phyloP scores from a whole-genome alignment of 2,797 vertebrate genomes.

The Babyrousa celebensis region DNA sequence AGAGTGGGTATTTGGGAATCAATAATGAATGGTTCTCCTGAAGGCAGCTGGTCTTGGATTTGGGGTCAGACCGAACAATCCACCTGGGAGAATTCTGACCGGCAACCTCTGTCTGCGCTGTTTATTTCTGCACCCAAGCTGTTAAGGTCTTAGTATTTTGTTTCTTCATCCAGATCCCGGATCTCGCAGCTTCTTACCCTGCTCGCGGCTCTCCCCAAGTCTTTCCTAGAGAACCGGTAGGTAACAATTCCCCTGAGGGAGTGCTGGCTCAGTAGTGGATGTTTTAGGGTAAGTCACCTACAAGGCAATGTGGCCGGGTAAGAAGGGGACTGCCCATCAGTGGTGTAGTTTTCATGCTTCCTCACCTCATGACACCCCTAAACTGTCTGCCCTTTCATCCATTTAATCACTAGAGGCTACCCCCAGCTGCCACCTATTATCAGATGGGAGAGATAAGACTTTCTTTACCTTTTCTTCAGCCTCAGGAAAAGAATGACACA shows the following conservation, averaged over 20 bases:
- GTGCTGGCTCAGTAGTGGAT: background rate
- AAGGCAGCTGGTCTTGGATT: conserved; percentile 19
- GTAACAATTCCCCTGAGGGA: conserved; percentile 52
- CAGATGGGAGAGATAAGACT: background rate
- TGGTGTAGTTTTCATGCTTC: background rate
- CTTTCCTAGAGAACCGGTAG: background rate
- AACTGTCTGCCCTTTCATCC: conserved; percentile 28
- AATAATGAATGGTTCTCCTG: background rate
- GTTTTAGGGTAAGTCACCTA: background rate
- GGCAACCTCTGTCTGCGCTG: background rate
- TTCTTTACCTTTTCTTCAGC: conserved; percentile 41
- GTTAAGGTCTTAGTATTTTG: conserved; percentile 29
- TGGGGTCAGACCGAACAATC: background rate
- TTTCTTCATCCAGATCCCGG: conserved; percentile 22
- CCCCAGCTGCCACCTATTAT: conserved; percentile 24
- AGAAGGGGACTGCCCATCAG: background rate
- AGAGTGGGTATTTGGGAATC: conserved; percentile 21
- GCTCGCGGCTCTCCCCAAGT: background rate
- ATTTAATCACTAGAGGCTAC: conserved; percentile 54
- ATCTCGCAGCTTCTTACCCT: conserved; percentile 17
- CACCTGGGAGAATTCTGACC: background rate
- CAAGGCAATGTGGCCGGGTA: background rate
- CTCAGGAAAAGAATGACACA: conserved; percentile 37
- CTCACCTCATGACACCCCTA: background rate
- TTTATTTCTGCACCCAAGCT: conserved; percentile 53